phyloP scores from a whole-genome alignment of 2,113 vertebrate genomes.

The Ictalurus punctatus region DNA sequence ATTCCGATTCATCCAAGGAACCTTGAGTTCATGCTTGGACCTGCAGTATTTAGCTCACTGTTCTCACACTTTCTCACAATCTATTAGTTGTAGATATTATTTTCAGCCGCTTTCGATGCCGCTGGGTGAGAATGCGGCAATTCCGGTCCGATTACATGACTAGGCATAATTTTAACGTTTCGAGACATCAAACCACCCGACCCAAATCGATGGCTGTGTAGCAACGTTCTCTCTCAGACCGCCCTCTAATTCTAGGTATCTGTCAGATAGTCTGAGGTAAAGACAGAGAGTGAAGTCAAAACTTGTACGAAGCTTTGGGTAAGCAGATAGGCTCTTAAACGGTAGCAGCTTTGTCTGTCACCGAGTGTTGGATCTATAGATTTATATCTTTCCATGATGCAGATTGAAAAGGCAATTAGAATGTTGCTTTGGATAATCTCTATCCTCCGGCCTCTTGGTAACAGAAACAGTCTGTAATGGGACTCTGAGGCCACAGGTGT shows the following conservation, averaged over 20 bases:
- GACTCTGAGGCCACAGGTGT: conserved; percentile 1
- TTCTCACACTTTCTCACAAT: background rate
- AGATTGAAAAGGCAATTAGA: conserved; percentile 57
- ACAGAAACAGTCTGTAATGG: conserved; percentile 28
- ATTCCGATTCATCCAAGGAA: background rate
- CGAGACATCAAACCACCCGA: background rate
- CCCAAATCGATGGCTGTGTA: background rate
- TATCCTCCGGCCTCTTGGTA: conserved; percentile 36
- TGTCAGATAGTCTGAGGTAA: background rate
- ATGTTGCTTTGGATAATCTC: conserved; percentile 54
- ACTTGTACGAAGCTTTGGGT: background rate
- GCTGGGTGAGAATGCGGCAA: conserved; percentile 19
- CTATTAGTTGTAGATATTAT: background rate
- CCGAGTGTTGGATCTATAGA: conserved; percentile 26
- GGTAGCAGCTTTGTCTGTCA: background rate
- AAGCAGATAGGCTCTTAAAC: background rate
- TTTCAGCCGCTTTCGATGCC: background rate
- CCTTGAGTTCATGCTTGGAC: background rate
- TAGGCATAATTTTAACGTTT: background rate
- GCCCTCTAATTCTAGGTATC: background rate
- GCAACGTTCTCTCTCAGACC: background rate
- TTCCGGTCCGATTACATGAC: conserved; percentile 38
- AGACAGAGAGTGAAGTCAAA: background rate
- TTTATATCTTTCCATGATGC: background rate
- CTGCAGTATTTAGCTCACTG: background rate